phyloP scores from a whole-genome alignment of 2,113 vertebrate species.

The Eleginops maclovinus region DNA sequence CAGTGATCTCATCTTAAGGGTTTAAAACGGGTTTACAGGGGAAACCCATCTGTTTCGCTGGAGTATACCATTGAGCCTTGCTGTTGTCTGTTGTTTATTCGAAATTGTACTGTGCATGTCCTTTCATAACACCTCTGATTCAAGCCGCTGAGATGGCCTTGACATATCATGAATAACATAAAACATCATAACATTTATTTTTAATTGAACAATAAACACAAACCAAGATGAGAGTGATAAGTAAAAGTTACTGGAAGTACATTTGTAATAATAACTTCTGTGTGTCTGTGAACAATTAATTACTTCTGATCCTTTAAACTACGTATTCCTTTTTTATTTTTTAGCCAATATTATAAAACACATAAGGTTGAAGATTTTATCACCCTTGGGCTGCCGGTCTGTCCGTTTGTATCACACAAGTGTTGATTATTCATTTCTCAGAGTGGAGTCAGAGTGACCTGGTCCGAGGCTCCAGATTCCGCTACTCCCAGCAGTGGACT shows the following conservation, averaged over 20 bases:
- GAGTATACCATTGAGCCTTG: not conserved
- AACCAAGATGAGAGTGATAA: not conserved
- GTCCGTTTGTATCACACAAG: not conserved
- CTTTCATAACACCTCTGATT: not conserved
- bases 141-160: not conserved
- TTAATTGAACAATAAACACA: not conserved
- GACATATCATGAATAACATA: too few species aligned
- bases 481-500: conserved; percentile 77
- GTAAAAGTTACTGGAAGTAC: not conserved
- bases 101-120: not conserved
- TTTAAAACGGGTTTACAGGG: conserved; percentile 26
- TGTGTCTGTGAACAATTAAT: not conserved
- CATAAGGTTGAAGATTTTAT: not conserved
- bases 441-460: conserved; percentile 82
- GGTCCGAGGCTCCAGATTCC: conserved; percentile 67
- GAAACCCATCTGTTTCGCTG: conserved; percentile 25
- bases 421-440: conserved; percentile 34
- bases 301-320: not conserved
- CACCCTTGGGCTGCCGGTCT: not conserved
- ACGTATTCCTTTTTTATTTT: not conserved
- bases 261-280: not conserved
- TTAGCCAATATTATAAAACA: not conserved
- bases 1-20: conserved; percentile 27
- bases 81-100: not conserved
- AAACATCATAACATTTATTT: not conserved